Evolutionary conservation across 2,888 invertebrate species (phyloP), one percentile per base, ranked within the genome.

Genomic region (Mythimna impura): DNA sequence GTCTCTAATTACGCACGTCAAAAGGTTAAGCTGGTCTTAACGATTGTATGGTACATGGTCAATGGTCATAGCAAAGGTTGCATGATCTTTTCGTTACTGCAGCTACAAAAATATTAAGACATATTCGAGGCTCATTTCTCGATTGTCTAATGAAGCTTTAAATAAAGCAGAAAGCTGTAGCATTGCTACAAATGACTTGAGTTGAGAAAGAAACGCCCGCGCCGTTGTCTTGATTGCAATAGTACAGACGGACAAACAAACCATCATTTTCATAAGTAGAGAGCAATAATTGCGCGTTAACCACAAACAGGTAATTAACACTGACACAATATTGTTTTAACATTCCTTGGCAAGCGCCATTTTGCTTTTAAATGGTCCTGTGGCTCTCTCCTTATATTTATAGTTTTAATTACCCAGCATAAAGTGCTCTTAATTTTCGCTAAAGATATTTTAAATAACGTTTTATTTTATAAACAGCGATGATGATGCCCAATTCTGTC

Each of bases 271-370:
- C 9, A 1, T 6, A 0, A 10, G 40, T 73, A 76, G 34, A 52
- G 34, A 62, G 69, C 20, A 66, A 71, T 86, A 61, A 80, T 62
- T 72, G 71, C 78, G 50, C 63, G 9, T 70, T 76, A 61, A 75
- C 82, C 78, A 52, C 81, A 75, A 75, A 79, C 71, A 75, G 73
- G 76, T 82, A 84, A 87, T 87, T 73, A 86, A 70, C 73, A 58
- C 76, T 77, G 82, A 76, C 85, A 85, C 83, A 78, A 67, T 77
- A 81, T 82, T 70, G 78, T 78, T 62, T 79, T 66, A 76, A 77
- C 75, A 82, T 86, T 84, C 66, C 76, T 84, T 86, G 83, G 80
- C 83, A 84, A 71, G 62, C 79, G 75, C 67, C 60, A 75, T 87
- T 86, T 81, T 76, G 64, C 77, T 77, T 83, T 78, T 83, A 81